phyloP scores from a whole-genome alignment of 1,140 invertebrate genomes.

The Pygmarrhopalites habei region DNA sequence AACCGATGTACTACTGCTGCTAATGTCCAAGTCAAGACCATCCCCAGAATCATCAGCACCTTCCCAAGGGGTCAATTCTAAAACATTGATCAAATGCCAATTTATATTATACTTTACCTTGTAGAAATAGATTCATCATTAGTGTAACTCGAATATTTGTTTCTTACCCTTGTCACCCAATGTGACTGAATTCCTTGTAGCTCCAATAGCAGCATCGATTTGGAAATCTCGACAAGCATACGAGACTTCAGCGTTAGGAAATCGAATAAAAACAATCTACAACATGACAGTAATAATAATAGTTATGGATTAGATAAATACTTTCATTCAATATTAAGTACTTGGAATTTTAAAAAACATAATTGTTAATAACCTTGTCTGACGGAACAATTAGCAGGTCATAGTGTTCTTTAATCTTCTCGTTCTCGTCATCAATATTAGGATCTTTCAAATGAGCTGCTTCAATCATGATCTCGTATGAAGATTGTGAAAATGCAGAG shows the following conservation, averaged over 20 bases:
- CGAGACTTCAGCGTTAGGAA: conserved; percentile 27
- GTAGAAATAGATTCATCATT: no score
- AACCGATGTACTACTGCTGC: no score
- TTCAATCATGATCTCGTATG: conserved; percentile 35
- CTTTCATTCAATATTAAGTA: background rate
- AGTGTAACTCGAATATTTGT: no score
- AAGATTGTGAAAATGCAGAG: conserved; percentile 20
- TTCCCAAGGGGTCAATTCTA: conserved; percentile 86
- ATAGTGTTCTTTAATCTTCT: conserved; percentile 31
- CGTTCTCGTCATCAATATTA: conserved; percentile 26
- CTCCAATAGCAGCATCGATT: conserved; percentile 72
- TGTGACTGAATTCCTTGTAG: conserved; percentile 53
- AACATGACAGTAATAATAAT: no score
- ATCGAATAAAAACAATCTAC: conserved; percentile 29
- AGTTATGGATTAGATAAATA: background rate
- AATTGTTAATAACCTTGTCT: conserved; percentile 26
- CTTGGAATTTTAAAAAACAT: no score
- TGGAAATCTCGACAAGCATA: conserved; percentile 43
- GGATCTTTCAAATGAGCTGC: conserved; percentile 38
- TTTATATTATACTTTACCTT: no score
- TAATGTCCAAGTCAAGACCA: conserved; percentile 49
- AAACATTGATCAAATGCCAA: no score
- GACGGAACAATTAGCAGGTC: conserved; percentile 35
- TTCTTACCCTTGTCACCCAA: conserved; percentile 65
- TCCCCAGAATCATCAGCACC: conserved; percentile 56